Conservation (phyloP, 2,113 vertebrate genomes). For the Solea solea region DNA sequence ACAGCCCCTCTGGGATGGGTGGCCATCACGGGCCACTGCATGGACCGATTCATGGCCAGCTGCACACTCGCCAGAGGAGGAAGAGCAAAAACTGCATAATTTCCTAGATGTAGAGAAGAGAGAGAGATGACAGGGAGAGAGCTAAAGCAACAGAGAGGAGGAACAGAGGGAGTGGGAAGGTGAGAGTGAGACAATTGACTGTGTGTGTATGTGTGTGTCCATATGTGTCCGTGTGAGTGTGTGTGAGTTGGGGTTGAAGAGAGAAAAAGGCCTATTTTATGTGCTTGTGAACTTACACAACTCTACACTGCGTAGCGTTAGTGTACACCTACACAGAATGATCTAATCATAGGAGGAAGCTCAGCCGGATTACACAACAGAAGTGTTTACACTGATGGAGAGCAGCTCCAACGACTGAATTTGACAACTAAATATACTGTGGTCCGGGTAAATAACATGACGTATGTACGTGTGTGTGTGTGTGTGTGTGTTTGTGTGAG, state of each 20-base stretch:
- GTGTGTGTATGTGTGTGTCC: background rate
- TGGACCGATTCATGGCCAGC: conserved; percentile 84
- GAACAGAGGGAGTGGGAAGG: conserved; percentile 67
- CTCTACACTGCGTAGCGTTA: conserved; percentile 83
- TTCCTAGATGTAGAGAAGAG: conserved; percentile 85
- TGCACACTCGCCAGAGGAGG: conserved; percentile 93
- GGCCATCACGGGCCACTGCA: conserved; percentile 83
- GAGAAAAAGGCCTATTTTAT: conserved; percentile 60
- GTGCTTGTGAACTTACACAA: conserved; percentile 85
- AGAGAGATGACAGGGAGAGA: conserved; percentile 55
- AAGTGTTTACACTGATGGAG: conserved; percentile 65
- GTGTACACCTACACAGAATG: conserved; percentile 77
- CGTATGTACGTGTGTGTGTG: background rate
- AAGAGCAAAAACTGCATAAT: conserved; percentile 99
- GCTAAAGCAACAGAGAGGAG: conserved; percentile 54
- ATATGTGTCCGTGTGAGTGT: conserved; percentile 18
- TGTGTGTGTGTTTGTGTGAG: conserved; percentile 24
- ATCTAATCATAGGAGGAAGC: conserved; percentile 76
- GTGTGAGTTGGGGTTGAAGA: conserved; percentile 54
- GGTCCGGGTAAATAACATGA: conserved; percentile 61
- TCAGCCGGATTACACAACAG: conserved; percentile 73
- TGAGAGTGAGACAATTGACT: conserved; percentile 61
- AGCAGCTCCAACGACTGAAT: conserved; percentile 42
- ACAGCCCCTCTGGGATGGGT: conserved; percentile 85
- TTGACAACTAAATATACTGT: conserved; percentile 46